phyloP scores from a whole-genome alignment of 2,113 vertebrate genomes.

The Scomber colias region DNA sequence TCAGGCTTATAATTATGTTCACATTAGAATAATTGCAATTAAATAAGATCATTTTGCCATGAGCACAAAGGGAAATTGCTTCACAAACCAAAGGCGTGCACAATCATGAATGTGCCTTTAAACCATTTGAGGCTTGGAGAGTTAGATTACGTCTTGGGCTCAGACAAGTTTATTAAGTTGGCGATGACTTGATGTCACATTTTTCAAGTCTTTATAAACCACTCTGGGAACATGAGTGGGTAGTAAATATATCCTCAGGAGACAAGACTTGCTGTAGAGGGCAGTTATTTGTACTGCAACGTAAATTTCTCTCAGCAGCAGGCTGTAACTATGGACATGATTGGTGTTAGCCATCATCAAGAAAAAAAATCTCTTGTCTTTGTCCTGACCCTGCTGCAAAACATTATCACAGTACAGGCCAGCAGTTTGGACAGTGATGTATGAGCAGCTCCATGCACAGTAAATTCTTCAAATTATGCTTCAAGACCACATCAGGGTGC shows the following conservation, averaged over 20 bases:
- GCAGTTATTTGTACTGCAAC: slow-evolving; percentile 21
- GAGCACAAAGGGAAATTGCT: slow-evolving; percentile 27
- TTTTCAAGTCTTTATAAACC: slow-evolving; percentile 53
- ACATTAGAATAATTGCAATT: slow-evolving; percentile 53
- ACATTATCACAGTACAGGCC: neutral
- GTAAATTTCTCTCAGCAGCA: slow-evolving; percentile 41
- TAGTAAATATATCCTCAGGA: slow-evolving; percentile 39
- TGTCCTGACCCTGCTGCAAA: slow-evolving; percentile 22
- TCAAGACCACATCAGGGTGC: slow-evolving; percentile 14
- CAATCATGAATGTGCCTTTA: slow-evolving; percentile 27
- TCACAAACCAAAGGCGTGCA: slow-evolving; percentile 13
- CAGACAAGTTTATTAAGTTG: slow-evolving; percentile 29
- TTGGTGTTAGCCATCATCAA: slow-evolving; percentile 30
- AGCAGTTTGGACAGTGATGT: slow-evolving; percentile 31
- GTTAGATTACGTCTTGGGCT: slow-evolving; percentile 28
- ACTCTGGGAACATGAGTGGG: slow-evolving; percentile 29
- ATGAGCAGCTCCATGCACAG: slow-evolving; percentile 19
- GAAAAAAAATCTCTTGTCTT: slow-evolving; percentile 25
- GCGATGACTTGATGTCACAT: slow-evolving; percentile 37
- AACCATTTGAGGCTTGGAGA: slow-evolving; percentile 6
- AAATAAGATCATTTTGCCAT: slow-evolving; percentile 43
- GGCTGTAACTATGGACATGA: slow-evolving; percentile 26
- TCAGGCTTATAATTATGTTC: slow-evolving; percentile 54
- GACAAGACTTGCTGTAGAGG: neutral
- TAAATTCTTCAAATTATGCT: slow-evolving; percentile 25